phyloP scores from a whole-genome alignment of 2,113 vertebrate genomes.

The Capra hircus region DNA sequence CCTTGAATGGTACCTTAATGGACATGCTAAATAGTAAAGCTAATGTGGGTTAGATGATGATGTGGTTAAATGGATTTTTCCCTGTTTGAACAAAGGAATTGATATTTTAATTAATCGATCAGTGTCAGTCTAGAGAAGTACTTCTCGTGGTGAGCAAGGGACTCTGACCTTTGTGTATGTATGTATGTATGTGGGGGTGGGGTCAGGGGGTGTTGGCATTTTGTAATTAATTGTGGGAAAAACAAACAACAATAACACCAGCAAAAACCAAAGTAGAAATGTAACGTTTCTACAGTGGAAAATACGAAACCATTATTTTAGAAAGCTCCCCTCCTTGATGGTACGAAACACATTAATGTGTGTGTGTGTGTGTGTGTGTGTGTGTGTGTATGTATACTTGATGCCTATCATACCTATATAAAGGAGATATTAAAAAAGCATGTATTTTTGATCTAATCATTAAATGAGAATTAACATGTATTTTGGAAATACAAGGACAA shows the following conservation, averaged over 20 bases:
- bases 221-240: not conserved
- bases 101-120: not conserved
- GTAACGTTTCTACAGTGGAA: not conserved
- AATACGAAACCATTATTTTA: not conserved
- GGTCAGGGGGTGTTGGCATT: not conserved
- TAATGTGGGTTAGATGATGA: not conserved
- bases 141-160: not conserved
- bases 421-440: not conserved
- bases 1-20: not conserved
- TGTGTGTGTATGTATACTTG: not conserved
- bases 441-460: not conserved
- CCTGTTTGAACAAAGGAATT: not conserved
- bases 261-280: not conserved
- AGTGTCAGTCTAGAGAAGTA: not conserved
- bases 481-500: not conserved
- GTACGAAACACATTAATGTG: not conserved
- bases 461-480: not conserved
- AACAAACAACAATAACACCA: not conserved
- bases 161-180: not conserved
- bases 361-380: not conserved
- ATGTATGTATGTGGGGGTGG: not conserved
- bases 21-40: not conserved
- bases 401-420: not conserved
- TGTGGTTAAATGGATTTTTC: not conserved
- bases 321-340: not conserved